A percentile compares a stretch with the other conserved stretches of the same genome.
Conservation (phyloP, 2,888 invertebrate species). For the Melieria picta region DNA sequence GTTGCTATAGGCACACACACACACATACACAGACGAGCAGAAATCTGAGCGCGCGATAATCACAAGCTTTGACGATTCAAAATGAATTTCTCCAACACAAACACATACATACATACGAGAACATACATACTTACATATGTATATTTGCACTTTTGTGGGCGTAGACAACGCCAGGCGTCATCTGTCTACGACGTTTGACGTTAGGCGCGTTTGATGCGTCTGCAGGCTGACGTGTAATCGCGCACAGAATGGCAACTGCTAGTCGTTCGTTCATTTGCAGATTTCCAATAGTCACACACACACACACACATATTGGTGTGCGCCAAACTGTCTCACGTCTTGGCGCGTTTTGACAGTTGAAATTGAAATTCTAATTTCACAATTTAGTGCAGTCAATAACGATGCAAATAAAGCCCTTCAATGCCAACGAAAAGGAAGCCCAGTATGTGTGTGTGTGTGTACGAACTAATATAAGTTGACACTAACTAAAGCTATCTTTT, state of each 20-base stretch:
- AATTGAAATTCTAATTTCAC: constrained; percentile 28
- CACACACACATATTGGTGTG: not conserved
- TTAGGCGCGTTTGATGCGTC: no score
- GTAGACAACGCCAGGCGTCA: no score
- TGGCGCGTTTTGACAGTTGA: constrained; percentile 23
- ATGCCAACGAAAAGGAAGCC: no score
- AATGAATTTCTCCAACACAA: constrained; percentile 6
- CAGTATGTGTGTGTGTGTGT: no score
- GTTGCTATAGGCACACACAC: not conserved
- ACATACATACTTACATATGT: not conserved
- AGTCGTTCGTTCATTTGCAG: not conserved
- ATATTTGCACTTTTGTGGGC: no score
- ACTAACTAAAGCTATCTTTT: no score
- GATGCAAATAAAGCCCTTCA: constrained; percentile 16
- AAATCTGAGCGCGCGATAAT: no score
- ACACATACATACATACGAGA: not conserved
- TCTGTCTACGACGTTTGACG: no score
- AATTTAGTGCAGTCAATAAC: constrained; percentile 23
- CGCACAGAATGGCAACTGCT: no score
- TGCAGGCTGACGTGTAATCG: no score
- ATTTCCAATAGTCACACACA: constrained; percentile 8
- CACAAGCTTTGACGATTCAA: no score
- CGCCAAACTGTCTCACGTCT: not conserved
- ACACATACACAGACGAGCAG: not conserved
- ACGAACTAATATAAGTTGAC: no score